Conservation (phyloP, 30 jellyfish, hydroid and myxozoan species). For the Aurelia aurita complex sp. Pacific region DNA sequence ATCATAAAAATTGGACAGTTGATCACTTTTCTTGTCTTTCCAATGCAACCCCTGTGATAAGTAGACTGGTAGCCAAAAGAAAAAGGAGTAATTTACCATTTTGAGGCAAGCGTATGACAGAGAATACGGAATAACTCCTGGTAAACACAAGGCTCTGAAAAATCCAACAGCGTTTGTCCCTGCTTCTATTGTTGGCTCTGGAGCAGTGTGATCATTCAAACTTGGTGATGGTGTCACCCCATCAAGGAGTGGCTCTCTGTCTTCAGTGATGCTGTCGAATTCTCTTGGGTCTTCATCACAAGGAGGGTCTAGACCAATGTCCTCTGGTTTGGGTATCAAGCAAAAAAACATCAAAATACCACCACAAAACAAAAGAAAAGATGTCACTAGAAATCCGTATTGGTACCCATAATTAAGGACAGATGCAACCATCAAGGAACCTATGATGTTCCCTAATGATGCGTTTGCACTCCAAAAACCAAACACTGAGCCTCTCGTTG, state of each 20-base stretch:
- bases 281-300: conserved; percentile 9
- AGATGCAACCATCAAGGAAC: conserved; percentile 81
- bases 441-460: conserved; percentile 91
- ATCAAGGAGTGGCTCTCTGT: conserved; percentile 2
- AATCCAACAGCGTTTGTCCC: conserved; percentile 71
- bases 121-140: conserved; percentile 97
- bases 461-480: conserved; percentile 98
- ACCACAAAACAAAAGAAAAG: conserved; percentile 81
- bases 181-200: conserved; percentile 21
- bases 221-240: conserved; percentile 4
- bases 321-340: conserved; percentile 76
- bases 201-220: neutral
- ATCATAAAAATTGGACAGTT: conserved; percentile 92
- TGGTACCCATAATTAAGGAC: conserved; percentile 89
- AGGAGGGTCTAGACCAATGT: conserved; percentile 69
- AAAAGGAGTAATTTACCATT: conserved; percentile 89
- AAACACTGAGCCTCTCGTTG: conserved; percentile 90
- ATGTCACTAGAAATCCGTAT: conserved; percentile 81
- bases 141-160: conserved; percentile 71
- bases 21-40: conserved; percentile 87
- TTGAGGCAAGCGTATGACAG: conserved; percentile 93
- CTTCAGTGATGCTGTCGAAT: neutral
- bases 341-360: conserved; percentile 77
- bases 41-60: conserved; percentile 91
- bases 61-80: conserved; percentile 97